Base-by-base conservation (phyloP, 2,113 vertebrate genomes). In the Camelus bactrianus region DNA sequence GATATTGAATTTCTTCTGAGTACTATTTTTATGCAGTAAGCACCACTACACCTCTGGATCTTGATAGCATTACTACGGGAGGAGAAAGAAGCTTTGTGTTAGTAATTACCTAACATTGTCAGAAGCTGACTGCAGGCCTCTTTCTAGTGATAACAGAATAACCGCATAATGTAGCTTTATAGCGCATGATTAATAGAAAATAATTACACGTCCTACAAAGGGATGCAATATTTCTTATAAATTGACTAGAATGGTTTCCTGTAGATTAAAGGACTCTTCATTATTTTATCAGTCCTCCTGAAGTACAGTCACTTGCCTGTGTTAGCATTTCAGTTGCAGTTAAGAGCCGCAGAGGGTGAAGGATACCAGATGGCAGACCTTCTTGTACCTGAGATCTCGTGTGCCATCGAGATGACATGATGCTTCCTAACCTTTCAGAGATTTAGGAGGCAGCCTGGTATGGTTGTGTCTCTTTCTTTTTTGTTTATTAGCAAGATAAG, bases 151-250 rank as follows among this genome's bases (percentile, higher is more conserved):
- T 99, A 99, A 99, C 98, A 98, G 98, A 99, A 99, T 98, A 99
- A 99, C 98, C 97, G 96, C 98, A 98, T 99, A 98, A 99, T 98
- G 98, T 98, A 98, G 98, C 98, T 99, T 99, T 99, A 99, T 98
- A 99, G 98, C 97, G 97, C 98, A 99, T 99, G 99, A 99, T 99
- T 99, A 99, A 99, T 99, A 99, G 99, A 99, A 99, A 99, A 99
- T 99, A 99, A 99, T 99, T 99, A 98, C 98, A 98, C 91, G 96
- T 99, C 98, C 98, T 99, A 98, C 98, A 99, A 99, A 99, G 98
- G 99, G 99, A 99, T 98, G 98, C 98, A 99, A 99, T 99, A 99
- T 99, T 99, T 99, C 99, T 99, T 99, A 98, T 98, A 99, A 99
- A 99, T 99, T 99, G 98, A 98, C 98, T 98, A 98, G 98, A 99